Evolutionary conservation across 2,113 vertebrate species (phyloP).

Genomic region (Myiagra hebetior): DNA sequence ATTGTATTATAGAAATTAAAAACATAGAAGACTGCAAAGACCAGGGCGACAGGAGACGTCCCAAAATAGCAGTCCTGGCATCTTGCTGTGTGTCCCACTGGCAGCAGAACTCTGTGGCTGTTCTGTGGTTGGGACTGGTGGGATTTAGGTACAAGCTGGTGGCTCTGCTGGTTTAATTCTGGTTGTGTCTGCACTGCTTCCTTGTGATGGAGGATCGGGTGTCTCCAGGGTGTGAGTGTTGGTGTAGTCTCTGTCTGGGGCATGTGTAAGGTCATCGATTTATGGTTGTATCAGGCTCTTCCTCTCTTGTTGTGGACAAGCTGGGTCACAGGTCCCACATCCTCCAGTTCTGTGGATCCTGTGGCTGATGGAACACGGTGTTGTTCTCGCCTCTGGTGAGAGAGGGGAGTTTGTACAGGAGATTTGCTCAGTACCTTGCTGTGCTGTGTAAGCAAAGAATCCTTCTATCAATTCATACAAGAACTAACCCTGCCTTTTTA

Average conservation of each 20-base stretch:
- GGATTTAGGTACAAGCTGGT: not conserved
- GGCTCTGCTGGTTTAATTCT: not conserved
- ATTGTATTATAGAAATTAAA: no score
- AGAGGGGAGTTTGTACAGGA: slow-evolving; percentile 28
- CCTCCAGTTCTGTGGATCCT: not conserved
- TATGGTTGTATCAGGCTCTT: not conserved
- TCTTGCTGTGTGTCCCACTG: not conserved
- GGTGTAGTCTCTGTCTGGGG: not conserved
- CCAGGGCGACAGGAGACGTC: no score
- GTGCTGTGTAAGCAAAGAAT: slow-evolving; percentile 53
- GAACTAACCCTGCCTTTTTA: slow-evolving; percentile 71
- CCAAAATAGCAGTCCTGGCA: not conserved
- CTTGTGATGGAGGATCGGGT: not conserved
- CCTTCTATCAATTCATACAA: slow-evolving; percentile 47
- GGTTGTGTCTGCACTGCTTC: not conserved
- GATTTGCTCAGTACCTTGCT: slow-evolving; percentile 37
- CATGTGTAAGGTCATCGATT: not conserved
- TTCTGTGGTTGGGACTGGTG: not conserved
- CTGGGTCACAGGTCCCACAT: not conserved
- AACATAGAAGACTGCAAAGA: no score
- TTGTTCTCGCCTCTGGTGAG: not conserved
- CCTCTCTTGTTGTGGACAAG: not conserved
- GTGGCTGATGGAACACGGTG: not conserved
- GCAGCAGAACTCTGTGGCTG: not conserved
- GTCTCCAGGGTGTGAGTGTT: not conserved